Percentiles rank a stretch among this genome's conserved stretches.
Conservation (phyloP, 1,140 invertebrate species). For the Acromyrmex echinatior region DNA sequence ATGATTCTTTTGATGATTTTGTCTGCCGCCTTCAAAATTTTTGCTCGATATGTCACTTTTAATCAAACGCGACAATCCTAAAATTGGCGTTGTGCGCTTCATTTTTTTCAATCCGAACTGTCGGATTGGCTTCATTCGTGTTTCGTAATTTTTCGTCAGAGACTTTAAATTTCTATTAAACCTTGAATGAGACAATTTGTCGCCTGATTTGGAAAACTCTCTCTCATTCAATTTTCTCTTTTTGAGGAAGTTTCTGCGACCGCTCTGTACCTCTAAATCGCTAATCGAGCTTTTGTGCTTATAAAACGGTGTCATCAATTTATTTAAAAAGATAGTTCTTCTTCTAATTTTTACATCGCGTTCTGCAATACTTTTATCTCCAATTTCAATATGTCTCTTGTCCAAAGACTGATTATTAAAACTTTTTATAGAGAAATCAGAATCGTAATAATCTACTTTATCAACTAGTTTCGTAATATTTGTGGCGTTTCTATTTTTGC, state of each 20-base stretch:
- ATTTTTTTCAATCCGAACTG: neutral
- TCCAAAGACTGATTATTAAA: neutral
- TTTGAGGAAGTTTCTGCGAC: neutral
- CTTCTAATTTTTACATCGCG: neutral
- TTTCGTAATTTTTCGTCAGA: neutral
- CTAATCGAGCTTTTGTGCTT: neutral
- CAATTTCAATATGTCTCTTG: neutral
- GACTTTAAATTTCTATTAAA: slow-evolving; percentile 49
- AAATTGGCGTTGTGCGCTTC: neutral
- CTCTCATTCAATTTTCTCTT: neutral
- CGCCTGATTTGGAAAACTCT: neutral
- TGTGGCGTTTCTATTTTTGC: neutral
- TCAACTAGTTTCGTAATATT: neutral
- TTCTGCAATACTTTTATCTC: neutral
- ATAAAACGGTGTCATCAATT: neutral
- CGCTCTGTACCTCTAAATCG: neutral
- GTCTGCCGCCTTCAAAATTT: neutral
- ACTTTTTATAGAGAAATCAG: neutral
- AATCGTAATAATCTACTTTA: neutral
- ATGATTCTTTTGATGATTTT: neutral
- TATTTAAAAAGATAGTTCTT: slow-evolving; percentile 16
- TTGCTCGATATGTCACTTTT: neutral
- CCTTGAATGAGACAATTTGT: neutral
- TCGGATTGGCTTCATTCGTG: neutral
- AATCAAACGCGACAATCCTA: neutral